Base-by-base conservation (phyloP, 2,888 invertebrate genomes). In the Tromatobia lineatoria region DNA sequence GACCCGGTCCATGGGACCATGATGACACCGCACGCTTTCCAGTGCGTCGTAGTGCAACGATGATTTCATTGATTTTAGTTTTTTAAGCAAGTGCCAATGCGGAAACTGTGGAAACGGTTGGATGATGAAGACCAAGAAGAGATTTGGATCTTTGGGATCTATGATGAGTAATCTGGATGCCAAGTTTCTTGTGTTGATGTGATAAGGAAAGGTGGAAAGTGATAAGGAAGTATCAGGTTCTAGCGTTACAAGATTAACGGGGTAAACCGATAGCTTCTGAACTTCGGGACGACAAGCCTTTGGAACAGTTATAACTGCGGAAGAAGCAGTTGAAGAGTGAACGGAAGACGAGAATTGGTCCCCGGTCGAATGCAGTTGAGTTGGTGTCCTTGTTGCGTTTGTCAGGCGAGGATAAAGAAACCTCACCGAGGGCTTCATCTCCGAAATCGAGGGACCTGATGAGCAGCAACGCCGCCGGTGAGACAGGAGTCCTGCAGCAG, bases 351-450 rank as follows among this genome's bases (percentile, higher is more conserved):
- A n/a, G 23, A n/a, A 64, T 38, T 11, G 57, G n/a, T 20, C 15
- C 20, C 66, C 50, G 78, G 64, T 70, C 77, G 81, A 81, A 74
- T 81, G 81, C 57, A 50, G 54, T 82, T 71, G 52, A 70, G 25
- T 74, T 50, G 69, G 87, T 88, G 85, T 87, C 85, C 89, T 88
- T 86, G 89, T 88, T 74, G 88, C 89, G 79, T 89, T 91, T 85
- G 88, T 89, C 34, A 85, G 86, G 79, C 89, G 89, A 80, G 88
- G 89, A 80, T 86, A 87, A 78, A 89, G 88, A 42, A 90, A 77
- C 61, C 82, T 61, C 86, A 89, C 84, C 81, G 88, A 87, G 85
- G 89, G 86, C 83, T 87, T 86, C 42, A 86, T 87, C 81, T 87
- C 86, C 85, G 42, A 45, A 67, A 42, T 20, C 50, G 50, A 47